phyloP scores from a whole-genome alignment of 2,888 invertebrate species.

The Lapara coniferarum region DNA sequence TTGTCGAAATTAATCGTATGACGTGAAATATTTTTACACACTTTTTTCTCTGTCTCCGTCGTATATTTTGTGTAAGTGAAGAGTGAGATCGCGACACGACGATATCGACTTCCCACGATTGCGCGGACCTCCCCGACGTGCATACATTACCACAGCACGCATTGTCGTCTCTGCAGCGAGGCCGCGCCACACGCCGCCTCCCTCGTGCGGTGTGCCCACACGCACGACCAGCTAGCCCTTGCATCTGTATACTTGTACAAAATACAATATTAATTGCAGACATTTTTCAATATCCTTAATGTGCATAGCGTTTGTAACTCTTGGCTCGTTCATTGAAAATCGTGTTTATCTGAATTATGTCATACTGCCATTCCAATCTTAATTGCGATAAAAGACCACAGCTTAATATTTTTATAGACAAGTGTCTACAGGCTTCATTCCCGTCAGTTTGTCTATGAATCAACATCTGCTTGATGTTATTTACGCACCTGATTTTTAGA shows the following conservation, averaged over 20 bases:
- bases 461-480: no score
- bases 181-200: conserved; percentile 41
- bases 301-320: neutral
- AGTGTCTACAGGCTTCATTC: no score
- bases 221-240: conserved; percentile 38
- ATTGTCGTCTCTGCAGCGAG: conserved; percentile 51
- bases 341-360: neutral
- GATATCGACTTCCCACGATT: conserved; percentile 72
- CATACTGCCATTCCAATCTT: no score
- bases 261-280: conserved; percentile 27
- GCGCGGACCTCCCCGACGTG: conserved; percentile 75
- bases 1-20: neutral
- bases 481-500: no score
- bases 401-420: no score
- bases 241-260: conserved; percentile 42
- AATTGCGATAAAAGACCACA: no score
- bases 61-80: conserved; percentile 41
- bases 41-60: conserved; percentile 16
- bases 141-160: conserved; percentile 75
- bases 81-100: conserved; percentile 48
- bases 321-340: neutral
- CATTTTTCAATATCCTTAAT: neutral
- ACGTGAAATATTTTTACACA: neutral
- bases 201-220: conserved; percentile 41
- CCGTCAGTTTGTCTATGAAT: no score